Conservation (phyloP, 2,888 invertebrate genomes). For the Drosophila barbarae region DNA sequence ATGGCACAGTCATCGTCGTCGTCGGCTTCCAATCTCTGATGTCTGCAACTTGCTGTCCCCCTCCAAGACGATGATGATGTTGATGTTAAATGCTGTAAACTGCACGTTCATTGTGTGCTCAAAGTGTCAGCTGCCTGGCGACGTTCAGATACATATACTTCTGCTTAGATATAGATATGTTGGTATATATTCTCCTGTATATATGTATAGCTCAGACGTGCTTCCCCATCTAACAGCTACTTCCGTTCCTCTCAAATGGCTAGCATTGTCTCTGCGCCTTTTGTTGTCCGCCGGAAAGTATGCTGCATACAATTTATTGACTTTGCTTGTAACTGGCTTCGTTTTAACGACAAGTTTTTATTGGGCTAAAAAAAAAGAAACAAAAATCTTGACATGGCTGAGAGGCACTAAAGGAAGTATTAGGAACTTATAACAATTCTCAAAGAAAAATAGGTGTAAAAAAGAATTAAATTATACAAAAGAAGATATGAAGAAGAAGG, state of each 20-base stretch:
- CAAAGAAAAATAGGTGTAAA: background rate
- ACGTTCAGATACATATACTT: constrained; percentile 12
- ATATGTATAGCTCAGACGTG: constrained; percentile 57
- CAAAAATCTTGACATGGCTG: background rate
- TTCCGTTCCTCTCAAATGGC: constrained; percentile 42
- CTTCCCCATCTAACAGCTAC: constrained; percentile 52
- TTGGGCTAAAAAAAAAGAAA: constrained; percentile 5
- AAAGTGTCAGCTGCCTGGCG: constrained; percentile 55
- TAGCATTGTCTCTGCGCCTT: constrained; percentile 24
- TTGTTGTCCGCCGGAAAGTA: constrained; percentile 53
- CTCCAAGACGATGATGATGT: constrained; percentile 32
- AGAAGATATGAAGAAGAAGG: background rate
- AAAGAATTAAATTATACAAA: background rate
- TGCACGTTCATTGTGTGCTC: constrained; percentile 64
- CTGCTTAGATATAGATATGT: background rate
- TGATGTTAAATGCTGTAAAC: constrained; percentile 45
- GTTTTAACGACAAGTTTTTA: constrained; percentile 26
- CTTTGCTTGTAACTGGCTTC: constrained; percentile 38
- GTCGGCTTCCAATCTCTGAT: constrained; percentile 22
- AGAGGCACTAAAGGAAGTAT: constrained; percentile 14
- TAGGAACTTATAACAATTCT: background rate
- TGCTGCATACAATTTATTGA: constrained; percentile 55
- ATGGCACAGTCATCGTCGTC: constrained; percentile 44
- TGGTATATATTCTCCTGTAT: constrained; percentile 3
- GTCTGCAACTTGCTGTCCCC: constrained; percentile 40